Evolutionary conservation across 2,888 invertebrate genomes (phyloP).

Genomic region (Nemotelus nigrinus): DNA sequence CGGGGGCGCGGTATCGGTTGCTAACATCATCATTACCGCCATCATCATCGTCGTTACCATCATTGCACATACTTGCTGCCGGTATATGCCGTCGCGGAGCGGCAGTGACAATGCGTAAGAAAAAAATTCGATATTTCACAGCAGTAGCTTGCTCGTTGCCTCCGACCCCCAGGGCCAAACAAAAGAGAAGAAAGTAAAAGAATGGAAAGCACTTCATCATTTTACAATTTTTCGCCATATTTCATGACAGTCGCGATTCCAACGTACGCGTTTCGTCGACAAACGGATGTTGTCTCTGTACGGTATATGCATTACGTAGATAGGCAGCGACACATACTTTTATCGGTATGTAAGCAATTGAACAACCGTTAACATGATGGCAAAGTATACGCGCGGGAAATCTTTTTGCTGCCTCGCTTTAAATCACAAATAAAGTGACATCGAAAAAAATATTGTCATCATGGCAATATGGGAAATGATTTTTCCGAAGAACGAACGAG

Average conservation of each 20-base stretch:
- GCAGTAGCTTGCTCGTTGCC: too few species aligned
- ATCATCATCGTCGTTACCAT: neutral
- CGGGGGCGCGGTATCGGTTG: neutral
- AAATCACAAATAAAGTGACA: conserved; percentile 16
- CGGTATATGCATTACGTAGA: neutral
- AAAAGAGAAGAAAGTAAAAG: neutral
- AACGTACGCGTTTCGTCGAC: too few species aligned
- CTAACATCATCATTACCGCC: neutral
- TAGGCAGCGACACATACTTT: neutral
- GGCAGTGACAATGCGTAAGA: too few species aligned
- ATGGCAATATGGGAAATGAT: conserved; percentile 13
- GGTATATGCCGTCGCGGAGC: too few species aligned
- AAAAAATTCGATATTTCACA: too few species aligned
- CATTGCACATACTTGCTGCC: too few species aligned
- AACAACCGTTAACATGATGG: neutral
- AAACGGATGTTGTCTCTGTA: too few species aligned
- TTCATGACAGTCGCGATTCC: neutral
- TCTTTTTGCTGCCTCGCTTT: conserved; percentile 6
- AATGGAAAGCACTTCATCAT: conserved; percentile 3
- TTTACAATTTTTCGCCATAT: neutral
- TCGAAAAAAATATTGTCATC: conserved; percentile 13
- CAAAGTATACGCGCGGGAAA: conserved; percentile 20
- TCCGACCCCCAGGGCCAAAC: neutral
- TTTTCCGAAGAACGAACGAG: neutral
- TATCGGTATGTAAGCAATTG: neutral